Evolutionary conservation across 2,888 invertebrate genomes (phyloP).

Genomic region (Melikaiella ostensackeni): DNA sequence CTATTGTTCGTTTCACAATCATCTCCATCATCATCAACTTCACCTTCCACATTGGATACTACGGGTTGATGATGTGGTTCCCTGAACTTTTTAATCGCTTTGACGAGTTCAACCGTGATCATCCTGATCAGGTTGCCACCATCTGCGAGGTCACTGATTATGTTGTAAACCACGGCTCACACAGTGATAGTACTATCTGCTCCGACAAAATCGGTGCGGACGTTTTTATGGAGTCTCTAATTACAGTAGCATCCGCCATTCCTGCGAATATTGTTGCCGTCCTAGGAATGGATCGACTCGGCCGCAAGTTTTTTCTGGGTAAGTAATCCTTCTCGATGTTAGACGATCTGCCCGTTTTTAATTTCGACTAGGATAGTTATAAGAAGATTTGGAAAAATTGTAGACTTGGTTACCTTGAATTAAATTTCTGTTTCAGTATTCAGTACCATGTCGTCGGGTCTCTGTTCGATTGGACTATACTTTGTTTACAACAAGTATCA

Average conservation of each 20-base stretch:
- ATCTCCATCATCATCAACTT: constrained; percentile 94
- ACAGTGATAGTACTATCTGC: constrained; percentile 81
- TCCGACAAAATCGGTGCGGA: constrained; percentile 86
- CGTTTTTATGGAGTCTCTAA: constrained; percentile 91
- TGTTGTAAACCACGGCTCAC: constrained; percentile 84
- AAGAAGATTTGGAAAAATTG: neutral
- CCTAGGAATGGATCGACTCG: constrained; percentile 90
- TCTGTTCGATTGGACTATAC: constrained; percentile 91
- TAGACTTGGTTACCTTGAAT: constrained; percentile 36
- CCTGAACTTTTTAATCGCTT: constrained; percentile 95
- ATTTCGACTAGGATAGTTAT: too few species aligned
- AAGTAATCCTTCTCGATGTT: constrained; percentile 51
- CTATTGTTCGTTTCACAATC: constrained; percentile 89
- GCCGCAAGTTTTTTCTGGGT: constrained; percentile 91
- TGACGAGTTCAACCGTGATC: constrained; percentile 86
- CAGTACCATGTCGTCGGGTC: constrained; percentile 90
- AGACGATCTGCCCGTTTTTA: too few species aligned
- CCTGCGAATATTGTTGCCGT: constrained; percentile 91
- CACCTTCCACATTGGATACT: constrained; percentile 96
- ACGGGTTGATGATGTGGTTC: constrained; percentile 98
- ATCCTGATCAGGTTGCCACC: constrained; percentile 79
- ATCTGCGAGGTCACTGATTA: constrained; percentile 89
- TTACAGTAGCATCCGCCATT: constrained; percentile 91
- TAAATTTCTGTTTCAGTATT: constrained; percentile 82
- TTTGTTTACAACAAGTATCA: constrained; percentile 90